Conservation (phyloP, 2,888 invertebrate species). For the Bombylius major region DNA sequence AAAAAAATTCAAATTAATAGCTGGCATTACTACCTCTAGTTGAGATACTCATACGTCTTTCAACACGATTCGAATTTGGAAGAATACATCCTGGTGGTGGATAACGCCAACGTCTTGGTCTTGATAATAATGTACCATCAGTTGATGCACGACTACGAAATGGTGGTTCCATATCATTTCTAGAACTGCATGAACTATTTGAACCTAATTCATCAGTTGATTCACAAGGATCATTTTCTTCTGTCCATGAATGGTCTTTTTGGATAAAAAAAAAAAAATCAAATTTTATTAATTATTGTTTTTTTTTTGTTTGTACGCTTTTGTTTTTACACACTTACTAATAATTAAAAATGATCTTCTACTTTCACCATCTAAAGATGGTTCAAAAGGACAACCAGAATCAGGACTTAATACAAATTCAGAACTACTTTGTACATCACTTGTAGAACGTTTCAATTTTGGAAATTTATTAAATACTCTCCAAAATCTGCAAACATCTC, state of each 20-base stretch:
- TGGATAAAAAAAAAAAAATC: background rate
- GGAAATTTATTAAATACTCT: constrained; percentile 57
- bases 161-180: constrained; percentile 36
- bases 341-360: constrained; percentile 32
- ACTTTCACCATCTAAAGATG: constrained; percentile 23
- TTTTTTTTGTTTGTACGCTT: background rate
- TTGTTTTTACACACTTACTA: constrained; percentile 15
- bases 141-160: constrained; percentile 67
- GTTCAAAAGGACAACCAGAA: constrained; percentile 36
- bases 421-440: constrained; percentile 40
- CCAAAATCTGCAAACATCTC: constrained; percentile 65
- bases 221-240: constrained; percentile 46
- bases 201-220: constrained; percentile 40
- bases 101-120: constrained; percentile 47
- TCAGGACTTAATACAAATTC: constrained; percentile 43
- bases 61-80: constrained; percentile 41
- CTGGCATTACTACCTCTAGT: constrained; percentile 42
- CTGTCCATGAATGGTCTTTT: constrained; percentile 46
- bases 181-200: constrained; percentile 36
- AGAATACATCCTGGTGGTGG: constrained; percentile 38
- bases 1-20: constrained; percentile 19
- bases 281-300: background rate
- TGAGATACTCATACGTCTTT: constrained; percentile 66
- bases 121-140: constrained; percentile 49
- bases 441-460: constrained; percentile 46